Evolutionary conservation across 2,888 invertebrate species (phyloP).

Genomic region (Myopa tessellatipennis): DNA sequence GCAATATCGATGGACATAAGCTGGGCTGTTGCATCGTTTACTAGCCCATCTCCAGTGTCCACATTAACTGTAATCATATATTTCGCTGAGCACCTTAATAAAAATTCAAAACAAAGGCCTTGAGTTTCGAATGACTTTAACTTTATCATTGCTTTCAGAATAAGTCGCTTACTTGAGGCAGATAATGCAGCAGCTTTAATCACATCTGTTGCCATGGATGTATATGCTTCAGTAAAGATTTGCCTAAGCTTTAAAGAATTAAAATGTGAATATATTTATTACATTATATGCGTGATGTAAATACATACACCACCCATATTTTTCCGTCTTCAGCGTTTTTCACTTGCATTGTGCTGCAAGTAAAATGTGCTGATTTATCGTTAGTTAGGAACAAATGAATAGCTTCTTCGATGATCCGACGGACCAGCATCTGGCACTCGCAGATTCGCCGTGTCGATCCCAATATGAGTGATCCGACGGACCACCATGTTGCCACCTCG

Average conservation of each 20-base stretch:
- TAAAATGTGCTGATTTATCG: too few species aligned
- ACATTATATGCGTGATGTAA: too few species aligned
- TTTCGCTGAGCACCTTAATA: constrained; percentile 44
- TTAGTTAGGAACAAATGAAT: too few species aligned
- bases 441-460: too few species aligned
- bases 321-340: too few species aligned
- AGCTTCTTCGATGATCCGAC: too few species aligned
- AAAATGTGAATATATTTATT: too few species aligned
- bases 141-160: constrained; percentile 16
- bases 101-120: constrained; percentile 38
- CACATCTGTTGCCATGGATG: constrained; percentile 16
- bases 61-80: constrained; percentile 42
- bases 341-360: too few species aligned
- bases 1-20: constrained; percentile 3
- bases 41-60: constrained; percentile 13
- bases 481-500: too few species aligned
- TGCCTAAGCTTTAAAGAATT: constrained; percentile 24
- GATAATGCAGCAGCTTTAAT: constrained; percentile 7
- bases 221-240: constrained; percentile 24
- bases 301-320: too few species aligned
- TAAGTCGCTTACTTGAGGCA: neutral
- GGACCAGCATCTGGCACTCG: too few species aligned
- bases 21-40: constrained; percentile 26
- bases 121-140: constrained; percentile 28
- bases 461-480: too few species aligned